Percentiles rank a stretch among this genome's conserved stretches.
phyloP scores from a whole-genome alignment of 2,888 invertebrate genomes.

The Brenthis ino region DNA sequence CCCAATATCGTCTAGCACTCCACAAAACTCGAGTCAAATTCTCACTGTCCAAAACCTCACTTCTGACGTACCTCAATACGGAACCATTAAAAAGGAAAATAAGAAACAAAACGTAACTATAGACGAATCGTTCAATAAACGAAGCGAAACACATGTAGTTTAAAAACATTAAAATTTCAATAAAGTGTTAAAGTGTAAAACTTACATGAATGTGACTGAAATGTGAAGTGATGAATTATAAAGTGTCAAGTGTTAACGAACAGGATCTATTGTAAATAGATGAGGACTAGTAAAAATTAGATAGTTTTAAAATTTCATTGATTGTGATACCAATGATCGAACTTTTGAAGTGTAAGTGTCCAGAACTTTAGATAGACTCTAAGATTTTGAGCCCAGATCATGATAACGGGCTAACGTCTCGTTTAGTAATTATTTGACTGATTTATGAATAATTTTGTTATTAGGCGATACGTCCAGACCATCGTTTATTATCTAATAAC shows the following conservation, averaged over 20 bases:
- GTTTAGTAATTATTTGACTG: conserved; percentile 59
- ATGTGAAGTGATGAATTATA: conserved; percentile 21
- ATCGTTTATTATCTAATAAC: conserved; percentile 35
- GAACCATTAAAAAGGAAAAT: conserved; percentile 77
- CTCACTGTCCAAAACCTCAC: conserved; percentile 83
- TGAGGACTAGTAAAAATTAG: conserved; percentile 67
- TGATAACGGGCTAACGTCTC: conserved; percentile 26
- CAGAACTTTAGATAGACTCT: conserved; percentile 53
- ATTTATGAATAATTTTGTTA: conserved; percentile 57
- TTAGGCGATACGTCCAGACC: conserved; percentile 62
- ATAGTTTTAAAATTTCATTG: conserved; percentile 71
- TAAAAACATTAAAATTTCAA: conserved; percentile 44
- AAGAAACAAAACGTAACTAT: conserved; percentile 80
- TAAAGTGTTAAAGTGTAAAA: conserved; percentile 26
- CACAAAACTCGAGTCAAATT: conserved; percentile 79
- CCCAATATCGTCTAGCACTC: conserved; percentile 71
- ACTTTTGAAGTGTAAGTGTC: conserved; percentile 51
- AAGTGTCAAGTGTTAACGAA: conserved; percentile 23
- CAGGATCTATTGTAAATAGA: conserved; percentile 57
- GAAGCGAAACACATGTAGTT: conserved; percentile 74
- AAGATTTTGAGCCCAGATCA: conserved; percentile 29
- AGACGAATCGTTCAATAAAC: conserved; percentile 71
- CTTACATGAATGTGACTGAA: conserved; percentile 26
- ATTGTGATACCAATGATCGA: conserved; percentile 70
- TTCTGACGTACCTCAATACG: conserved; percentile 76